phyloP scores from a whole-genome alignment of 2,888 invertebrate genomes.

The Pantelozetes paolii region DNA sequence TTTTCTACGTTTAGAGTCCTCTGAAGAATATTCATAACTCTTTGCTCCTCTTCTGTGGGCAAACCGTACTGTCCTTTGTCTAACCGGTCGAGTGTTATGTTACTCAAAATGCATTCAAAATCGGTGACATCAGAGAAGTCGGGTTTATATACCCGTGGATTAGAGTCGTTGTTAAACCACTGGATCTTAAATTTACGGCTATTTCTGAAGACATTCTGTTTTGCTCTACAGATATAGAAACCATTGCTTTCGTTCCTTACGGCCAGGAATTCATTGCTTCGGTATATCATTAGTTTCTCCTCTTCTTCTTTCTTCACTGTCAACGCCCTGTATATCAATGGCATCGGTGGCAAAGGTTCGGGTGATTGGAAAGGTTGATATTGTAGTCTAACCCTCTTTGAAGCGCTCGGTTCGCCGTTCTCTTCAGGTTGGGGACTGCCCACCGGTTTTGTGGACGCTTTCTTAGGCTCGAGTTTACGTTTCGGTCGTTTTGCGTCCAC shows the following conservation, averaged over 20 bases:
- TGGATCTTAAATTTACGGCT: constrained; percentile 80
- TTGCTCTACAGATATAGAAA: constrained; percentile 70
- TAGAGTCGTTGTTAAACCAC: constrained; percentile 62
- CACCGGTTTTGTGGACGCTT: not conserved
- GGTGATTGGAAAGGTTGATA: constrained; percentile 79
- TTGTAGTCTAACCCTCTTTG: constrained; percentile 60
- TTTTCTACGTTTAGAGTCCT: constrained; percentile 76
- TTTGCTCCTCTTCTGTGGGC: constrained; percentile 67
- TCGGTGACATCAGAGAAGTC: constrained; percentile 85
- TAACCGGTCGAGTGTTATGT: constrained; percentile 69
- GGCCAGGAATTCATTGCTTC: constrained; percentile 83
- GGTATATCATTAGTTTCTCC: constrained; percentile 78
- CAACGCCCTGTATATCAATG: constrained; percentile 43
- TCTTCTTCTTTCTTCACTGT: constrained; percentile 54
- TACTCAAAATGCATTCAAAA: constrained; percentile 83
- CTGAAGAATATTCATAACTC: constrained; percentile 76
- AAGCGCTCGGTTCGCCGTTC: constrained; percentile 42
- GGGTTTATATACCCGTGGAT: constrained; percentile 67
- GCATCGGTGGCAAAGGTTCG: constrained; percentile 56
- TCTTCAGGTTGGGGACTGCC: not conserved
- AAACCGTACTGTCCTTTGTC: constrained; percentile 68
- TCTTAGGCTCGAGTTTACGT: constrained; percentile 11
- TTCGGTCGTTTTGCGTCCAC: constrained; percentile 14
- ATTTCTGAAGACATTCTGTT: constrained; percentile 82
- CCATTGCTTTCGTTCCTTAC: constrained; percentile 79